Evolutionary conservation across 1,140 invertebrate species (phyloP).

Genomic region (Leptopilina boulardi): DNA sequence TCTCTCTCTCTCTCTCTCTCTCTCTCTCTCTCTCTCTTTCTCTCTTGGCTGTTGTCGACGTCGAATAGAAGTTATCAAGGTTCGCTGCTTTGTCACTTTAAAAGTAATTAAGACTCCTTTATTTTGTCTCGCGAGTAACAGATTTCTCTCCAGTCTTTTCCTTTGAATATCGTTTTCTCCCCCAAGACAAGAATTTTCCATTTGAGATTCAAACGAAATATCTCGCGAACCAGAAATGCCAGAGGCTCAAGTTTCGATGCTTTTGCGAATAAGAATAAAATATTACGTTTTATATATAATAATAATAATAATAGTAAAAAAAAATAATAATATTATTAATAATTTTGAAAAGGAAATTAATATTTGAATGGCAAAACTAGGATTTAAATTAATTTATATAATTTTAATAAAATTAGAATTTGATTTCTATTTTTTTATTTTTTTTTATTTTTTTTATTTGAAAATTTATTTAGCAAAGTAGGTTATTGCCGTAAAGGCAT

Average conservation of each 20-base stretch:
- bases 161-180: constrained; percentile 17
- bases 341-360: no score
- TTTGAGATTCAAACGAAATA: constrained; percentile 27
- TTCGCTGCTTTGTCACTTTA: constrained; percentile 24
- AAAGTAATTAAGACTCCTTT: constrained; percentile 33
- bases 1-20: no score
- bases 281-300: not conserved
- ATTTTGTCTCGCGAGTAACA: constrained; percentile 15
- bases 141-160: constrained; percentile 24
- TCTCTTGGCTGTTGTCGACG: not conserved
- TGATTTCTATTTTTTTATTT: no score
- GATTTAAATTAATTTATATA: no score
- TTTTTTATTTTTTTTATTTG: not conserved
- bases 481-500: not conserved
- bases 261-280: not conserved
- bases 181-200: constrained; percentile 19
- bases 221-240: constrained; percentile 7
- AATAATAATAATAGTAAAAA: not conserved
- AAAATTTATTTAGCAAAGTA: not conserved
- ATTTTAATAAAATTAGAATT: no score
- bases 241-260: constrained; percentile 20
- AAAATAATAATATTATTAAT: not conserved
- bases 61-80: constrained; percentile 2
- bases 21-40: no score
- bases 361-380: no score